phyloP scores from a whole-genome alignment of 2,888 invertebrate species.

The Caenorhabditis sulstoni region DNA sequence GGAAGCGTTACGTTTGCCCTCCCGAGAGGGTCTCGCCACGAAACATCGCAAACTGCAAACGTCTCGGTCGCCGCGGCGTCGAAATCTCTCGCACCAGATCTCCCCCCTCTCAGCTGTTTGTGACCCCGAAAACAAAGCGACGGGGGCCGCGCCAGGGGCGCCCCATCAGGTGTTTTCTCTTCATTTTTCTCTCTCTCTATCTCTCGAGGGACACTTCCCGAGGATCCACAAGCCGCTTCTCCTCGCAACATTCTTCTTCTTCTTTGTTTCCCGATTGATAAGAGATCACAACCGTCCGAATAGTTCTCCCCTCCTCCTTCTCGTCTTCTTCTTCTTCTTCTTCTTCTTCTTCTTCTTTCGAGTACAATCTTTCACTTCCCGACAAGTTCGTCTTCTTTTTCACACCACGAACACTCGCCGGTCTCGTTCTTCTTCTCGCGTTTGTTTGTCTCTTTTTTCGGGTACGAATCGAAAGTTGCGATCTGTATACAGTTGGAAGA shows the following conservation, averaged over 20 bases:
- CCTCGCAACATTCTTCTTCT: conserved; percentile 23
- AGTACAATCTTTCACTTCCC: neutral
- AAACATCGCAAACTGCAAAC: conserved; percentile 47
- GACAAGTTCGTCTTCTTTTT: conserved; percentile 5
- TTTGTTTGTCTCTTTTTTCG: conserved; percentile 6
- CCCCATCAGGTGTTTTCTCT: conserved; percentile 51
- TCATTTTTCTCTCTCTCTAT: conserved; percentile 14
- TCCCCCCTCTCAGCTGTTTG: conserved; percentile 58
- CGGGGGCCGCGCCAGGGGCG: conserved; percentile 17
- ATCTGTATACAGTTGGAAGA: neutral
- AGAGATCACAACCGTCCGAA: conserved; percentile 46
- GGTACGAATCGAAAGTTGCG: conserved; percentile 3
- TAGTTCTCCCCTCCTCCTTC: conserved; percentile 7
- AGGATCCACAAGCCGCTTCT: neutral
- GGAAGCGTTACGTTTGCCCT: conserved; percentile 32
- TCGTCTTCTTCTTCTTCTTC: neutral
- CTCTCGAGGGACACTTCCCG: neutral
- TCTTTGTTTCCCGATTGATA: conserved; percentile 17
- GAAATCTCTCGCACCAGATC: conserved; percentile 19
- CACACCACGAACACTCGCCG: conserved; percentile 16
- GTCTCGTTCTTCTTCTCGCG: neutral
- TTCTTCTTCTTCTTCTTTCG: neutral
- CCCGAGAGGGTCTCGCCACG: conserved; percentile 42
- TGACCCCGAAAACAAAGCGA: conserved; percentile 49
- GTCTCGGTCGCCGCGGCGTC: conserved; percentile 27